phyloP scores from a whole-genome alignment of 1,140 invertebrate species.

The Cherax destructor region DNA sequence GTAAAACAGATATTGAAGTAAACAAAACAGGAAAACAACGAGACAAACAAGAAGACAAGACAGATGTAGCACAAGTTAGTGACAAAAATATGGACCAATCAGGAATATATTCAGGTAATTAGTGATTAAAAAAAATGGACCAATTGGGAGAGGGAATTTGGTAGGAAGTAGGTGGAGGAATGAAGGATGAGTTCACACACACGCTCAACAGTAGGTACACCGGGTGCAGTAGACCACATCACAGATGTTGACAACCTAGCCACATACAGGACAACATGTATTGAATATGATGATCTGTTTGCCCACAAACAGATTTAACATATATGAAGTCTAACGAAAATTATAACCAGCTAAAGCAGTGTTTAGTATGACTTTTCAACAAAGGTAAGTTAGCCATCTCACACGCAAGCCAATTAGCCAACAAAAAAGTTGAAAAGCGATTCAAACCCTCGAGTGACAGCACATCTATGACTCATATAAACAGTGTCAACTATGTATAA shows the following conservation, averaged over 20 bases:
- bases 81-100: slow-evolving; percentile 48
- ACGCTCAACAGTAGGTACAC: slow-evolving; percentile 31
- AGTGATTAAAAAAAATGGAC: slow-evolving; percentile 26
- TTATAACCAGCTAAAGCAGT: slow-evolving; percentile 38
- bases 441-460: slow-evolving; percentile 21
- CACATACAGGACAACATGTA: slow-evolving; percentile 40
- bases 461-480: not conserved
- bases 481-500: not conserved
- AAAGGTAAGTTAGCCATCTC: slow-evolving; percentile 46
- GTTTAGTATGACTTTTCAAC: slow-evolving; percentile 42
- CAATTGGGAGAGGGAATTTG: slow-evolving; percentile 11
- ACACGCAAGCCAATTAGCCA: slow-evolving; percentile 61
- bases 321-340: slow-evolving; percentile 27
- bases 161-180: slow-evolving; percentile 35
- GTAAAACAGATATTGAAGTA: slow-evolving; percentile 35
- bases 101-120: slow-evolving; percentile 26
- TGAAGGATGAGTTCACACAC: slow-evolving; percentile 44
- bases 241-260: slow-evolving; percentile 15
- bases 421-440: slow-evolving; percentile 39
- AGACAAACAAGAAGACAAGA: slow-evolving; percentile 60
- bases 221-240: slow-evolving; percentile 19
- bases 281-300: slow-evolving; percentile 30
- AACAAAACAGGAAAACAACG: slow-evolving; percentile 55
- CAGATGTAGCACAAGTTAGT: slow-evolving; percentile 31
- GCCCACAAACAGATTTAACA: slow-evolving; percentile 45